Evolutionary conservation across 30 jellyfish, hydroid and myxozoan species (phyloP), one percentile per base, ranked within the genome.

Genomic region (Pseudorhiza aurosa): DNA sequence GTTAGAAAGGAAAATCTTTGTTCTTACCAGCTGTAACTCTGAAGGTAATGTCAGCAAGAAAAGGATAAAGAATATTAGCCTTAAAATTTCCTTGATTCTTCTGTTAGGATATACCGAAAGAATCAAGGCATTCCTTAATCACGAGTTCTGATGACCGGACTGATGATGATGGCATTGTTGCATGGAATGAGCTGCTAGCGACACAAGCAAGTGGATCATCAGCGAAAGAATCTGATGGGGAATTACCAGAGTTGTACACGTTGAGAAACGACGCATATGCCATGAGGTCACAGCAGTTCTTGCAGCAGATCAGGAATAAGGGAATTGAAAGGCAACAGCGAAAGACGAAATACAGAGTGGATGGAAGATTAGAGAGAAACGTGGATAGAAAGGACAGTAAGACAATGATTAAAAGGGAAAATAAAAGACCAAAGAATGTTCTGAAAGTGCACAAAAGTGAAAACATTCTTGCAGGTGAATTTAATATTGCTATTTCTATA

Each of bases 161-260:
- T 0, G 75, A 0, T 21, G 14, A 44, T 12, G 53, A 27, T 3
- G 63, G 26, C 27, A 29, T 36, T 35, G 25, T 27, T 15, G 32
- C 75, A 2, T 72, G 86, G 86, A 33, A 15, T 26, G 86, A 72
- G 21, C 25, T 55, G 17, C 72, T 72, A n/a, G 64, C 86, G 7
- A 56, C 72, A 17, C 75, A 72, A 30, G 49, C 43, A 15, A 56
- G 64, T 55, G 74, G 43, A 5, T 72, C 86, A 4, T 72, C 86
- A 24, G 72, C 86, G n/a, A 72, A 72, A 39, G 86, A 72, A 32
- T 72, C 86, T 5, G 86, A 72, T 53, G 47, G 73, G 10, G 76
- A 72, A n/a, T 19, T 72, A n/a, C 86, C 86, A 35, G 86, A 72
- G 0, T 36, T 44, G 5, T 27, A 50, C 17, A 31, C 19, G 17